Evolutionary conservation across 2,797 vertebrate species (phyloP).

Genomic region (Echiichthys vipera): DNA sequence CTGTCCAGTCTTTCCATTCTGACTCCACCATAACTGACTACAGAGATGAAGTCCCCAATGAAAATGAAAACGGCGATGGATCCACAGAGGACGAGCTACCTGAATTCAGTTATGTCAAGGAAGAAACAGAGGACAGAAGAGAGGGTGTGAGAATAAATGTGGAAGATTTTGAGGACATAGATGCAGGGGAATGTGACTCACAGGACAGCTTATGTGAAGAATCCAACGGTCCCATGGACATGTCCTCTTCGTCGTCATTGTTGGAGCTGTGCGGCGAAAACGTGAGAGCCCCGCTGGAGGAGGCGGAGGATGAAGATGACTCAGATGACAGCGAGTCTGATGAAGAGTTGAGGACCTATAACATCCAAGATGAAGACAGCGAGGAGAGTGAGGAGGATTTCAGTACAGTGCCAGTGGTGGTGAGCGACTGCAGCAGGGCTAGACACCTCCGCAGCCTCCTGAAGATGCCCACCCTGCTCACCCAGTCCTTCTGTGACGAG

Average conservation of each 20-base stretch:
- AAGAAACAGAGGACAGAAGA: conserved; percentile 55
- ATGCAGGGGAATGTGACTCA: conserved; percentile 74
- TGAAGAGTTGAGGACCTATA: conserved; percentile 94
- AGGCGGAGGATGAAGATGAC: conserved; percentile 90
- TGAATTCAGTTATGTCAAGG: conserved; percentile 79
- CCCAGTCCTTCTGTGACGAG: conserved; percentile 89
- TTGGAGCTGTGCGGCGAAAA: conserved; percentile 78
- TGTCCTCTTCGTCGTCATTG: conserved; percentile 78
- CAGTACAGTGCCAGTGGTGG: conserved; percentile 89
- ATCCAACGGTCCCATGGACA: conserved; percentile 60
- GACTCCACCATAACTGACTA: conserved; percentile 74
- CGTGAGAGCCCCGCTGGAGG: conserved; percentile 82
- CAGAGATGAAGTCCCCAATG: conserved; percentile 80
- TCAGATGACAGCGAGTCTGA: conserved; percentile 96
- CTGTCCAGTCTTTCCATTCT: conserved; percentile 68
- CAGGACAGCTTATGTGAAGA: conserved; percentile 75
- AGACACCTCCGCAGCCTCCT: conserved; percentile 93
- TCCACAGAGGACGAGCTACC: conserved; percentile 90
- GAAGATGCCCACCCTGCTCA: conserved; percentile 91
- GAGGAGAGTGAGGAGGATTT: conserved; percentile 90
- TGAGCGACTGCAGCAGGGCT: conserved; percentile 90
- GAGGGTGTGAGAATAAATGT: conserved; percentile 64
- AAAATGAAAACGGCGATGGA: conserved; percentile 88
- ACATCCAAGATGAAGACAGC: conserved; percentile 94
- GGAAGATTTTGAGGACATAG: conserved; percentile 80